Percentiles rank a stretch among this genome's conserved stretches.
These are phyloP conservation scores for Thalpophila matura DNA, from an alignment of 2,888 invertebrate genomes.

Conservation along the genomic window DNA sequence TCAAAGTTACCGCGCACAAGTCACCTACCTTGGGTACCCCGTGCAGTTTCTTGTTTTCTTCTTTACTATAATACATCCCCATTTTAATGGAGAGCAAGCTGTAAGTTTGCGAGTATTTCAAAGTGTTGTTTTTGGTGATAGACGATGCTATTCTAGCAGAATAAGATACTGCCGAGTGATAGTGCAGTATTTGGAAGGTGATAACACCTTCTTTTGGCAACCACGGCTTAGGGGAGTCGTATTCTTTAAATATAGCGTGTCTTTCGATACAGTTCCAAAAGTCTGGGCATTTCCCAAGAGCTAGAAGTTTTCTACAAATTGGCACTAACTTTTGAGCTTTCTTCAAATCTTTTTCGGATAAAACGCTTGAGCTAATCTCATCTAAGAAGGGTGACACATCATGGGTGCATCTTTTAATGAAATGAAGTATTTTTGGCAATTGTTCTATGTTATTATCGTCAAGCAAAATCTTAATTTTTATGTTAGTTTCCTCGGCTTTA, in stretches of 20 bases:
- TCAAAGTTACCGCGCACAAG: constrained; percentile 88
- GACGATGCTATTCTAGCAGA: constrained; percentile 88
- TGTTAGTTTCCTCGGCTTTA: constrained; percentile 65
- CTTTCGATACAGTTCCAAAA: constrained; percentile 90
- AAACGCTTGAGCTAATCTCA: constrained; percentile 74
- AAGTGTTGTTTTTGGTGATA: constrained; percentile 59
- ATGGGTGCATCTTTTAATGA: constrained; percentile 88
- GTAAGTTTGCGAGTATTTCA: constrained; percentile 78
- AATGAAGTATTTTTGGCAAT: constrained; percentile 91
- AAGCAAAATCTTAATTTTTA: constrained; percentile 89
- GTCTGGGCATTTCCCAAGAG: constrained; percentile 92
- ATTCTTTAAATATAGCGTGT: constrained; percentile 90
- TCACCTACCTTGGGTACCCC: constrained; percentile 88
- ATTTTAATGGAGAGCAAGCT: constrained; percentile 79
- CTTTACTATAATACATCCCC: constrained; percentile 80
- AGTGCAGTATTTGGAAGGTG: constrained; percentile 90
- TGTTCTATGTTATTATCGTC: constrained; percentile 91
- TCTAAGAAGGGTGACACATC: constrained; percentile 78
- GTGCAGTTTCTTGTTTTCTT: constrained; percentile 76
- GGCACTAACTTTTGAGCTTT: constrained; percentile 83
- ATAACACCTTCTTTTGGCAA: constrained; percentile 90
- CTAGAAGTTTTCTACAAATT: constrained; percentile 91
- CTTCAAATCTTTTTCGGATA: constrained; percentile 79
- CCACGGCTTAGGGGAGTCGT: constrained; percentile 87
- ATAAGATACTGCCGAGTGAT: constrained; percentile 92